Evolutionary conservation across 2,797 vertebrate genomes (phyloP).

Genomic region (Acanthurus lineatus): DNA sequence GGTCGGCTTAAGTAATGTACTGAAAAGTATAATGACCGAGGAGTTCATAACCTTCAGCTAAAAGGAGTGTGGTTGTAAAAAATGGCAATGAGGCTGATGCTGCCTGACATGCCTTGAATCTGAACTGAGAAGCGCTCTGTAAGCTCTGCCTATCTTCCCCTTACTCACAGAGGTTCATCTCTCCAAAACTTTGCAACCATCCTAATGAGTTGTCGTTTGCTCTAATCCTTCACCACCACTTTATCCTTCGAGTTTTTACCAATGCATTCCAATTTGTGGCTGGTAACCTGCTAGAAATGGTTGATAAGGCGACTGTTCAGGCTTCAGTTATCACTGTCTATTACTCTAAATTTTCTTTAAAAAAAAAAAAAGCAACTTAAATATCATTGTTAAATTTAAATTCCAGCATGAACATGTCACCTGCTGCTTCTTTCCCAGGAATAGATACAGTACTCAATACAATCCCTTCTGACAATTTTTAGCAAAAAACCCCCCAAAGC

Average conservation of each 20-base stretch:
- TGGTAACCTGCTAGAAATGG: not conserved
- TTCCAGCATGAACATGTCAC: not conserved
- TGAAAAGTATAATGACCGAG: conserved; percentile 33
- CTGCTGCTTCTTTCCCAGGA: not conserved
- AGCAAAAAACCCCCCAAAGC: no score
- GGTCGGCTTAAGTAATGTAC: conserved; percentile 45
- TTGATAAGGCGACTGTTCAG: not conserved
- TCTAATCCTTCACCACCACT: not conserved
- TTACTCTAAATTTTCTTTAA: conserved; percentile 9
- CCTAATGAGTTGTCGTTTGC: conserved; percentile 15
- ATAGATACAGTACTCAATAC: not conserved
- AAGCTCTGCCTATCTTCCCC: not conserved
- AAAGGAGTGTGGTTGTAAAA: conserved; percentile 29
- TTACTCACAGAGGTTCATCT: not conserved
- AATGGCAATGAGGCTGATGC: not conserved
- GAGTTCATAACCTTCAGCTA: conserved; percentile 33
- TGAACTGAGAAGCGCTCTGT: no score
- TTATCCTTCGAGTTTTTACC: not conserved
- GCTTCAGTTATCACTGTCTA: not conserved
- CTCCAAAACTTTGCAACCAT: not conserved
- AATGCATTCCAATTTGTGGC: not conserved
- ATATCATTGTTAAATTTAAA: conserved; percentile 11
- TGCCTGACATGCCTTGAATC: not conserved
- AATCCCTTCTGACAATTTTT: not conserved
- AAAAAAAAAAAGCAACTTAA: not conserved